These are phyloP conservation scores for Python bivittatus DNA, from an alignment of 2,113 vertebrate genomes.

Conservation along the genomic window DNA sequence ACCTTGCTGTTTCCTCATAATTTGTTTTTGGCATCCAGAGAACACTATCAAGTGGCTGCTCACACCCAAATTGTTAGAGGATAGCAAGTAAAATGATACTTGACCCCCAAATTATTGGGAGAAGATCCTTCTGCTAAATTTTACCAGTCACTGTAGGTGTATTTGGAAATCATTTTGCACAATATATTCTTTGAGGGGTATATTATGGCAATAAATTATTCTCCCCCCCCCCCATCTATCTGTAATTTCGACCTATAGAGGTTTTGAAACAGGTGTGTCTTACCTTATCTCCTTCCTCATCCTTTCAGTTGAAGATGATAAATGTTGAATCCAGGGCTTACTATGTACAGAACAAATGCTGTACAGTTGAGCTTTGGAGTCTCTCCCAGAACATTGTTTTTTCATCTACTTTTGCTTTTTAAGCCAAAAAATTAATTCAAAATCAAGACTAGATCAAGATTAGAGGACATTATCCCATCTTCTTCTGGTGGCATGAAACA, in stretches of 20 bases:
- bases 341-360: neutral
- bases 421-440: constrained; percentile 19
- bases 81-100: neutral
- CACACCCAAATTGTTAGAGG: neutral
- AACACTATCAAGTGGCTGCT: neutral
- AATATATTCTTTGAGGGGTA: neutral
- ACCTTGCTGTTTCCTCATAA: neutral
- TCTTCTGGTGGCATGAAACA: neutral
- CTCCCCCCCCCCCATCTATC: neutral
- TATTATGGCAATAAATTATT: neutral
- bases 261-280: neutral
- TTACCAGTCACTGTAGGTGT: neutral
- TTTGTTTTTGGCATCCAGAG: neutral
- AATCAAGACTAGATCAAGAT: neutral
- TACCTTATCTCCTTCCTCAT: neutral
- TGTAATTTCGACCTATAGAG: neutral
- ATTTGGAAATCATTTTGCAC: constrained; percentile 13
- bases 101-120: neutral
- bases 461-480: neutral
- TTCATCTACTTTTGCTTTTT: neutral
- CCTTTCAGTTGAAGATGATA: neutral
- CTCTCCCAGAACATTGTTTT: neutral
- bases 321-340: neutral
- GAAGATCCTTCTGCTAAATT: neutral
- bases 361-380: constrained; percentile 2